phyloP scores from a whole-genome alignment of 2,113 vertebrate genomes.

The Pseudorectes ferrugineus region DNA sequence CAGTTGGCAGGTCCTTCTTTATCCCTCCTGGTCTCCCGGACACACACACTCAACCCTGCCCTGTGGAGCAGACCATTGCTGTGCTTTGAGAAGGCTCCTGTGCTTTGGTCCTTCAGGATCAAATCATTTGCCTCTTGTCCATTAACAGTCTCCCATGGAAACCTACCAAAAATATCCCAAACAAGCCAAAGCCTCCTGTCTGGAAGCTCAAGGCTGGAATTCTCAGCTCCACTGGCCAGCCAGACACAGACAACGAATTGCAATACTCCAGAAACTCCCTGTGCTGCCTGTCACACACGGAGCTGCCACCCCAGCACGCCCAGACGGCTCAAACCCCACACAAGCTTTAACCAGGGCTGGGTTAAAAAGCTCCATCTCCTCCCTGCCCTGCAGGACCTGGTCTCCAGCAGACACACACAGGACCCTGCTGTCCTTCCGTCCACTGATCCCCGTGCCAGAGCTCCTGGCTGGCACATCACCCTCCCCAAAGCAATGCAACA shows the following conservation, averaged over 20 bases:
- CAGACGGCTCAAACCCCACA: background rate
- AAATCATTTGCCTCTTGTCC: background rate
- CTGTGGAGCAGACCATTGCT: background rate
- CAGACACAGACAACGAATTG: background rate
- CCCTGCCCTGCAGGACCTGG: background rate
- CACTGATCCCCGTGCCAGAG: background rate
- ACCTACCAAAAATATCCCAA: background rate
- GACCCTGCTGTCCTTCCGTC: background rate
- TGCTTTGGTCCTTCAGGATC: background rate
- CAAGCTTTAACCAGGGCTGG: background rate
- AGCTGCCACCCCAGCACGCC: background rate
- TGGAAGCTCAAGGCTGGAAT: background rate
- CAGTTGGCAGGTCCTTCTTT: background rate
- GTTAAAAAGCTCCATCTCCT: background rate
- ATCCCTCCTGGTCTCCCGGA: background rate
- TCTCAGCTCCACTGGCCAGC: background rate
- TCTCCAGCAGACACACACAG: background rate
- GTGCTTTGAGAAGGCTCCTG: background rate
- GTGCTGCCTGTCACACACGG: fast-evolving
- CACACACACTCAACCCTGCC: background rate
- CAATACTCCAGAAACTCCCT: fast-evolving
- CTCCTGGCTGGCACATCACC: background rate
- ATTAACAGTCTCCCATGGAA: background rate
- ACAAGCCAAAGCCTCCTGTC: background rate
- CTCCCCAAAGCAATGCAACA: background rate